Conservation (phyloP, 1,140 invertebrate genomes). For the Drosophila tsacasi region DNA sequence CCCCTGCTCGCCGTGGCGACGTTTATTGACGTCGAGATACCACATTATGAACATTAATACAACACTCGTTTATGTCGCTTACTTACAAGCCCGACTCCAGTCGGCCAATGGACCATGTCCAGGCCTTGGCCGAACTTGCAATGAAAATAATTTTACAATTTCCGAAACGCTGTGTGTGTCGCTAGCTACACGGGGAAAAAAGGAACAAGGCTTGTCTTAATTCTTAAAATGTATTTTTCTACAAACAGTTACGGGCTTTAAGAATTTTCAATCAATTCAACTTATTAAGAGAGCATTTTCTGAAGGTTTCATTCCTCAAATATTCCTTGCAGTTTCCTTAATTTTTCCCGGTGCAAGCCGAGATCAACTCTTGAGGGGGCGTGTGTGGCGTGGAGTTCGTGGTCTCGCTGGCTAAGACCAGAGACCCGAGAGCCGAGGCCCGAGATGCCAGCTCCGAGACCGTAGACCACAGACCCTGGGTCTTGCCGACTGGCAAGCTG, state of each 20-base stretch:
- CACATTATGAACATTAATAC: conserved; percentile 85
- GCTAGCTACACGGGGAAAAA: conserved; percentile 24
- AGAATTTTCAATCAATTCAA: background rate
- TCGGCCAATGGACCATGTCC: conserved; percentile 41
- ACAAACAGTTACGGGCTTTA: too few species aligned
- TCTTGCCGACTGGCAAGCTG: conserved; percentile 48
- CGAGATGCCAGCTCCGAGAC: conserved; percentile 19
- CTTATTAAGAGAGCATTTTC: too few species aligned
- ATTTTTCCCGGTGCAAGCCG: conserved; percentile 12
- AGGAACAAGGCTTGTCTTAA: background rate
- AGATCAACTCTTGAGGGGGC: conserved; percentile 62
- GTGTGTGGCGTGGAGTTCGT: conserved; percentile 60
- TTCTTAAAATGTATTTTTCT: background rate
- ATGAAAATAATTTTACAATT: conserved; percentile 83
- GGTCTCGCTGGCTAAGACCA: conserved; percentile 19
- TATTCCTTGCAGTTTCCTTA: too few species aligned
- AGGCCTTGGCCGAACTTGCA: conserved; percentile 49
- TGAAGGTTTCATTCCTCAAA: too few species aligned
- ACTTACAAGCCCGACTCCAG: conserved; percentile 68
- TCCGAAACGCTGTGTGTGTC: conserved; percentile 78
- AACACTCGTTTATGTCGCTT: conserved; percentile 84
- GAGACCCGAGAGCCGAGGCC: conserved; percentile 11
- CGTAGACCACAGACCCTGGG: conserved; percentile 19
- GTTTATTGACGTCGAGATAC: conserved; percentile 85
- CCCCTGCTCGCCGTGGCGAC: conserved; percentile 53